Evolutionary conservation across 2,113 vertebrate genomes (phyloP), one percentile per base, ranked within the genome.

Genomic region (Hymenochirus boettgeri): DNA sequence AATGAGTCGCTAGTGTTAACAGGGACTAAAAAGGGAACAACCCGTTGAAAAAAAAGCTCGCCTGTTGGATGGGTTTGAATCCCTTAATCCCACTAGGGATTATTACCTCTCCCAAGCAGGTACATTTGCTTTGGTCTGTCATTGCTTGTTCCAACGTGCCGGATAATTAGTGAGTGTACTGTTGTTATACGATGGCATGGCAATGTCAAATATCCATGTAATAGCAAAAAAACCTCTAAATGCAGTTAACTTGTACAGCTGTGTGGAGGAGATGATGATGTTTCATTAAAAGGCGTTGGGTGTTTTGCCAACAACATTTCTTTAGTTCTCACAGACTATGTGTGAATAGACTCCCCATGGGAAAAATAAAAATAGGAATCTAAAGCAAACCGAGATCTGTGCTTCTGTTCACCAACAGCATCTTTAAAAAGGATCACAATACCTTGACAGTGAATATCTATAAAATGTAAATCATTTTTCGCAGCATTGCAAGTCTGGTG

Each of bases 321-420:
- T 35, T 35, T 19, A 10, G 29, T 57, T 57, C 31, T 57, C 54
- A 37, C 29, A 57, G 31, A n/a, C 54, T 21, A 35, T 22, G 31
- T 57, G 54, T 57, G n/a, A 57, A 57, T 18, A 35, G 31, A 10
- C 27, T 21, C 12, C 29, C 54, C 29, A 10, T n/a, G 17, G 54
- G 54, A 57, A 31, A 31, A 57, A 8, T 5, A 8, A 7, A 37
- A 56, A 37, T 6, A 22, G 1, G 8, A 13, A 11, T 15, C 21
- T 35, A 19, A 29, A 57, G 31, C 29, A 29, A 57, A 57, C 54
- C 33, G 21, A 57, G 54, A 35, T 37, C 19, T 57, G 18, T 37
- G 19, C 37, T 19, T 19, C 13, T 35, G 54, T 37, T 35, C 37
- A 57, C 54, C 7, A 57, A 57, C 27, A 29, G 13, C 31, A 29